Evolutionary conservation across 2,797 vertebrate species (phyloP).

Genomic region (Percopsis omiscomaycus): DNA sequence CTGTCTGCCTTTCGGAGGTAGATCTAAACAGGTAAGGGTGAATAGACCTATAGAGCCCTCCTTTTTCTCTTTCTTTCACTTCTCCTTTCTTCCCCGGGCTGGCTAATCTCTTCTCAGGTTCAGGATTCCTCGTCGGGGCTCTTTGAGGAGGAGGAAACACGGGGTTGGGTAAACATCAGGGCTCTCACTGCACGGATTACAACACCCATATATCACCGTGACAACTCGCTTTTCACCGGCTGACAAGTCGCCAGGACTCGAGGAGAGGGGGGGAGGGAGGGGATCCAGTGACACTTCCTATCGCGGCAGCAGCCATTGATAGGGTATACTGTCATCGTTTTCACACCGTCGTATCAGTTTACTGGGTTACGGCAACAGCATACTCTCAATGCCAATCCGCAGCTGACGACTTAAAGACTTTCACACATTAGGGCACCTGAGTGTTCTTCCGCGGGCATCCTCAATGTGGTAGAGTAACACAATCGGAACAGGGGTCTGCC

Average conservation of each 20-base stretch:
- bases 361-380: constrained; percentile 46
- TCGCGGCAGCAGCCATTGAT: constrained; percentile 65
- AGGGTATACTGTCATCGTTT: constrained; percentile 63
- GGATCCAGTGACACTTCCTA: constrained; percentile 79
- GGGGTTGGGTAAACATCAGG: constrained; percentile 81
- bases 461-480: constrained; percentile 32
- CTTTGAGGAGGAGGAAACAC: constrained; percentile 81
- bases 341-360: constrained; percentile 65
- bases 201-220: constrained; percentile 81
- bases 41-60: constrained; percentile 62
- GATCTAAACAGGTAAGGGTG: constrained; percentile 71
- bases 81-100: constrained; percentile 67
- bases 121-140: constrained; percentile 75
- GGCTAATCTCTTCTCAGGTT: constrained; percentile 84
- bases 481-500: constrained; percentile 31
- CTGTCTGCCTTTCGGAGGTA: constrained; percentile 68
- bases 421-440: constrained; percentile 49
- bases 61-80: constrained; percentile 57
- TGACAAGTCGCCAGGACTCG: constrained; percentile 77
- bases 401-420: constrained; percentile 45
- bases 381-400: constrained; percentile 19
- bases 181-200: constrained; percentile 81
- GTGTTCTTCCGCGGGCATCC: constrained; percentile 55
- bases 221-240: constrained; percentile 79
- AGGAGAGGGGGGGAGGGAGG: constrained; percentile 35